Evolutionary conservation across 2,888 invertebrate species (phyloP).

Genomic region (Morpho helenor): DNA sequence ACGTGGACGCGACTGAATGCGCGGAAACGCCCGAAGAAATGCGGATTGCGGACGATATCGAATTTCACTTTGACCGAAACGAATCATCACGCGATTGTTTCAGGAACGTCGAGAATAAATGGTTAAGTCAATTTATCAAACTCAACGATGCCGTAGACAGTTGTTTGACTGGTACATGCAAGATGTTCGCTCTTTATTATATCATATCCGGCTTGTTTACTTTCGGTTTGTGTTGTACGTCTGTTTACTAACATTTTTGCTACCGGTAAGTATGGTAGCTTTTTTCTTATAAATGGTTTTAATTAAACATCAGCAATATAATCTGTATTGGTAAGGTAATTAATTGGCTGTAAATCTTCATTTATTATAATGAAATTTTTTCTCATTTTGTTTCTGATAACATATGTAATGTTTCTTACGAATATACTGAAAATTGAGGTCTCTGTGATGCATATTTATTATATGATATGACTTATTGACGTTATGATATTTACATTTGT

Average conservation of each 20-base stretch:
- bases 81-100: slow-evolving; percentile 41
- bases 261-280: background rate
- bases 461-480: no score
- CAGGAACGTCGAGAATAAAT: slow-evolving; percentile 16
- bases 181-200: slow-evolving; percentile 21
- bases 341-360: no score
- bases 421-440: no score
- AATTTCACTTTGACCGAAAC: slow-evolving; percentile 44
- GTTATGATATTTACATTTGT: no score
- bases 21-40: slow-evolving; percentile 43
- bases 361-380: no score
- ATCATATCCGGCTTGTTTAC: slow-evolving; percentile 16
- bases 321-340: no score
- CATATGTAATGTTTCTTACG: no score
- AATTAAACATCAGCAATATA: no score
- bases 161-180: slow-evolving; percentile 21
- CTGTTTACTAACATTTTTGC: slow-evolving; percentile 5
- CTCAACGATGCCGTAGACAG: slow-evolving; percentile 17
- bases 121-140: slow-evolving; percentile 21
- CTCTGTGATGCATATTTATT: no score
- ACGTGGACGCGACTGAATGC: slow-evolving; percentile 27
- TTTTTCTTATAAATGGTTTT: no score
- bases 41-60: slow-evolving; percentile 32
- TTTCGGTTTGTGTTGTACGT: slow-evolving; percentile 18
- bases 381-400: no score